Conservation (phyloP, 2,113 vertebrate species). For the Petaurus breviceps region DNA sequence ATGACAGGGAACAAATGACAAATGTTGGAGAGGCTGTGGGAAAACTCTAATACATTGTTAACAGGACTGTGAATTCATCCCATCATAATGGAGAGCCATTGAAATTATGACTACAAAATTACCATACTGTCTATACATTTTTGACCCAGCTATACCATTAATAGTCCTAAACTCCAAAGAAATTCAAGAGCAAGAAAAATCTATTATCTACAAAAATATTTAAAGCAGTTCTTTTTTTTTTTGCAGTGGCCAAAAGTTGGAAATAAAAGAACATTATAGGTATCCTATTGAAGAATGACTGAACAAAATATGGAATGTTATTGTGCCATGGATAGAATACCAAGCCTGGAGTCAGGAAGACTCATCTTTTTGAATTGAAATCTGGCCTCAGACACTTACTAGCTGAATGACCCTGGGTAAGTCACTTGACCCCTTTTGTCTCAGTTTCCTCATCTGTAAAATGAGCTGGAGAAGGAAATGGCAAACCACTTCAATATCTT, state of each 20-base stretch:
- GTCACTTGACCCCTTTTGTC: neutral
- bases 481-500: neutral
- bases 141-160: neutral
- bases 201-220: neutral
- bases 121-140: neutral
- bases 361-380: neutral
- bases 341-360: neutral
- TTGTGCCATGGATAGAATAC: neutral
- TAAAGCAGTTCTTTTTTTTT: neutral
- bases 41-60: neutral
- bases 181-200: neutral
- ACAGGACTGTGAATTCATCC: neutral
- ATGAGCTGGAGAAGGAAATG: neutral
- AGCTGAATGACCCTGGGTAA: neutral
- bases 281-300: neutral
- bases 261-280: neutral
- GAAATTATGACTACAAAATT: neutral
- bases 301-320: neutral
- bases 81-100: neutral
- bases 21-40: neutral
- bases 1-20: neutral
- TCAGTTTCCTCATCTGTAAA: neutral
- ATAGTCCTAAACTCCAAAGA: neutral
- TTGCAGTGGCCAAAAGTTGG: neutral
- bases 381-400: neutral